Base-by-base conservation (phyloP, 2,113 vertebrate species). In the Gallinago media region DNA sequence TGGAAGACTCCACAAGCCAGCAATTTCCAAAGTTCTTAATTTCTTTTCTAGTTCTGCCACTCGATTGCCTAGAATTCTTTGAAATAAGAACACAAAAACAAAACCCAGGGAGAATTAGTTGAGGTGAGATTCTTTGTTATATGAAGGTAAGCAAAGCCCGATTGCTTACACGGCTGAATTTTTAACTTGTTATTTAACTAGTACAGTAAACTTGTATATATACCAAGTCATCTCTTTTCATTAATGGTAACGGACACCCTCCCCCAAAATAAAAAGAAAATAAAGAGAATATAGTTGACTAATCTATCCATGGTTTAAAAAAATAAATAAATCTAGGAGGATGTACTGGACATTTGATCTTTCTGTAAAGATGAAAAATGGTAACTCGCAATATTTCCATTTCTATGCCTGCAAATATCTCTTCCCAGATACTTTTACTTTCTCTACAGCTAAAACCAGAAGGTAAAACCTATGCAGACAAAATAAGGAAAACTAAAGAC, bases 1-100 rank as follows among this genome's bases (percentile, higher is more conserved):
- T 98, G 99, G 99, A 67, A 99, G 99, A 97, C 99, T 99, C 99
- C 99, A 99, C 91, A 99, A 98, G 75, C 99, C 99, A 89, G 99
- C 99, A 38, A 99, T 98, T 98, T 99, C 99, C 94, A 99, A 96
- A 36, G 99, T 99, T 97, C 99, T 99, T 67, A 99, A 97, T 91
- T 99, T 99, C 95, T 99, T 99, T 95, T 99, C 99, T 91, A 99
- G 96, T 95, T 99, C 99, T 65, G 99, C 98, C 29, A 99, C 99
- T 55, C 99, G 97, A 93, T 98, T 99, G 62, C 99, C 99, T 91
- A 99, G 98, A 98, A 99, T 99, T 97, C 99, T 99, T 94, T 31
- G 71, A 68, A 74, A 88, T 38, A 58, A 44, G 4, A 88, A 11
- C 81, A 78, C 17, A 80, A 42, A 34, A 74, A 12, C 23, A 70